Conservation (phyloP, 1,140 invertebrate genomes). For the Asbolus verrucosus region DNA sequence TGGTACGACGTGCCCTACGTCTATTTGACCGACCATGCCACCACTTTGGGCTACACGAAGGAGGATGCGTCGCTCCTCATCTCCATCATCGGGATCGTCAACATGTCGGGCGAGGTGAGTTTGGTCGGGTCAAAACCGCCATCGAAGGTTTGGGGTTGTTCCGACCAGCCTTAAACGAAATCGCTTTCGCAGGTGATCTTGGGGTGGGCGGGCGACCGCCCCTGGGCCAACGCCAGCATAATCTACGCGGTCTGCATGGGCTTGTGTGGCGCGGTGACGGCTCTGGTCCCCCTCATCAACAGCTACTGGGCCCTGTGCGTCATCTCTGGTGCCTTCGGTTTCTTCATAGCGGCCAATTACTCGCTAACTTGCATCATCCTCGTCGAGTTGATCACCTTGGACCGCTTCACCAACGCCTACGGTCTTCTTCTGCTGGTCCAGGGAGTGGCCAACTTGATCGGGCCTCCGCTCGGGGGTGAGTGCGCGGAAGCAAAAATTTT, state of each 20-base stretch:
- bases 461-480: constrained; percentile 86
- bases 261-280: constrained; percentile 78
- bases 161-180: too few relatives aligned
- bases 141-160: too few relatives aligned
- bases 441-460: constrained; percentile 88
- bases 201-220: constrained; percentile 87
- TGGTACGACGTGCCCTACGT: constrained; percentile 93
- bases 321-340: constrained; percentile 80
- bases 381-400: constrained; percentile 85
- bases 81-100: constrained; percentile 86
- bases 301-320: constrained; percentile 73
- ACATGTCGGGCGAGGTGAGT: constrained; percentile 87
- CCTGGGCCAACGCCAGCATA: constrained; percentile 78
- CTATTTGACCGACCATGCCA: constrained; percentile 83
- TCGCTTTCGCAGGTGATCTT: constrained; percentile 79
- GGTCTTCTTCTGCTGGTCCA: constrained; percentile 89
- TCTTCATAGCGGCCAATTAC: constrained; percentile 90
- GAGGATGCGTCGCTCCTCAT: constrained; percentile 84
- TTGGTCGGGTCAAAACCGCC: too few relatives aligned
- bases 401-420: constrained; percentile 91
- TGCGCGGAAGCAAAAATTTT: background rate
- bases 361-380: constrained; percentile 88
- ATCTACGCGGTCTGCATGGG: constrained; percentile 85
- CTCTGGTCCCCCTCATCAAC: constrained; percentile 76
- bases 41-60: constrained; percentile 78